Percentiles rank a stretch among this genome's conserved stretches.
Evolutionary conservation across 30 jellyfish, hydroid and myxozoan species (phyloP).

Genomic region (Euphysa ruthae): DNA sequence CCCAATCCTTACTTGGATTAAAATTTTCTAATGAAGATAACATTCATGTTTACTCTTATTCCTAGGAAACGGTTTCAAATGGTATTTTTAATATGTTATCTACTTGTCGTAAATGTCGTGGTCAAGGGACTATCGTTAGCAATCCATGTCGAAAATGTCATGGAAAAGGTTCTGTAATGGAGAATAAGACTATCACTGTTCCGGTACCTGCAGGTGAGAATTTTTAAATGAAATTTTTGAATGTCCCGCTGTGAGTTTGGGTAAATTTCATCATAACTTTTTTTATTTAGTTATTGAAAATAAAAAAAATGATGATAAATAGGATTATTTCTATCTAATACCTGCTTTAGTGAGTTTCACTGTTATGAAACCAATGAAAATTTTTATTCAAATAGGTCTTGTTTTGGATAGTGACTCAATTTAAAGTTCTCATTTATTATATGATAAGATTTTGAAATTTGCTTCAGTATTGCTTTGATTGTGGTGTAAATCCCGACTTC

Average conservation of each 20-base stretch:
- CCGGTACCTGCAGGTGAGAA: slow-evolving; percentile 95
- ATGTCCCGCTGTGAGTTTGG: background rate
- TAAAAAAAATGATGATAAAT: no score
- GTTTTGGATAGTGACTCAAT: no score
- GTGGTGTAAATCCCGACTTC: no score
- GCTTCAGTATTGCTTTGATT: no score
- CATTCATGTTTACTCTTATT: background rate
- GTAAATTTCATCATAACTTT: background rate
- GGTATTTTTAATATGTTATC: slow-evolving; percentile 96
- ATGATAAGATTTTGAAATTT: no score
- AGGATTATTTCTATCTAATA: no score
- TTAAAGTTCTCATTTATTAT: no score
- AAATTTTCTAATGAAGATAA: background rate
- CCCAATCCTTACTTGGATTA: no score
- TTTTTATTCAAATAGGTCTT: no score
- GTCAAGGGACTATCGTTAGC: slow-evolving; percentile 81
- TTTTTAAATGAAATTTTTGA: background rate
- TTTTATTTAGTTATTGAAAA: no score
- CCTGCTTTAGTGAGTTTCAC: no score
- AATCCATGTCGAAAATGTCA: slow-evolving; percentile 78
- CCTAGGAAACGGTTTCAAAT: slow-evolving; percentile 69
- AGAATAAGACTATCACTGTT: slow-evolving; percentile 58
- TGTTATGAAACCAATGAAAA: no score
- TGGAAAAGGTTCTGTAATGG: slow-evolving; percentile 89
- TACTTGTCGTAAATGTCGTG: slow-evolving; percentile 82